These are phyloP conservation scores for Malurus melanocephalus DNA, from an alignment of 2,113 vertebrate genomes.

Conservation along the genomic window DNA sequence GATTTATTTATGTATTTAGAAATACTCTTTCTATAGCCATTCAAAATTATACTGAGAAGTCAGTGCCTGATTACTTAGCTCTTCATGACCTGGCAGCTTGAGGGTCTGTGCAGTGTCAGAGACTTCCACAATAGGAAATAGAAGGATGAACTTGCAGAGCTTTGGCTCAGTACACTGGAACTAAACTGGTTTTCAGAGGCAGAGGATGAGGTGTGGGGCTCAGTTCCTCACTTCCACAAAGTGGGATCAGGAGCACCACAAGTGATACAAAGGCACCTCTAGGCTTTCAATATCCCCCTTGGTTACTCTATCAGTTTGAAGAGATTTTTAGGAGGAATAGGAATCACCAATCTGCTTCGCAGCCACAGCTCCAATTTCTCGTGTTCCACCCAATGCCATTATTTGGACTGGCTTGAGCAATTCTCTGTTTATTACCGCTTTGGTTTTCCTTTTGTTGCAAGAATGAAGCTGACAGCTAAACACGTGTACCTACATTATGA, in stretches of 20 bases:
- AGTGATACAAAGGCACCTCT: background rate
- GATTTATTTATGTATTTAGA: background rate
- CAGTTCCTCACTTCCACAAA: background rate
- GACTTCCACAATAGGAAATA: background rate
- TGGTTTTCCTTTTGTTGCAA: slow-evolving; percentile 52
- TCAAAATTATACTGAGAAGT: background rate
- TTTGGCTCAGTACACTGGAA: background rate
- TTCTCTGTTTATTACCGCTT: slow-evolving; percentile 26
- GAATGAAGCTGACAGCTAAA: slow-evolving; percentile 43
- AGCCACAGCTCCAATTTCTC: background rate
- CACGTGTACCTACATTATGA: slow-evolving; percentile 18
- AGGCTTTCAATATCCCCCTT: background rate
- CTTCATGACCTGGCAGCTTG: background rate
- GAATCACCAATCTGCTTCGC: slow-evolving; percentile 9
- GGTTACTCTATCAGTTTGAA: background rate
- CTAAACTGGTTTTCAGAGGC: background rate
- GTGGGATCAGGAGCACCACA: background rate
- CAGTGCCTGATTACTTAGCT: background rate
- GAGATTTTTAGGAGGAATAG: background rate
- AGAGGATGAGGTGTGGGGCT: background rate
- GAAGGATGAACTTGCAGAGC: background rate
- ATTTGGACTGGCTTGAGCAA: slow-evolving; percentile 34
- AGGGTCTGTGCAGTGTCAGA: background rate
- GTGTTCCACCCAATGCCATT: background rate
- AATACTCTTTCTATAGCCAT: background rate